Evolutionary conservation across 30 jellyfish, hydroid and myxozoan species (phyloP), one percentile per base, ranked within the genome.

Genomic region (Haliclystus octoradiatus): DNA sequence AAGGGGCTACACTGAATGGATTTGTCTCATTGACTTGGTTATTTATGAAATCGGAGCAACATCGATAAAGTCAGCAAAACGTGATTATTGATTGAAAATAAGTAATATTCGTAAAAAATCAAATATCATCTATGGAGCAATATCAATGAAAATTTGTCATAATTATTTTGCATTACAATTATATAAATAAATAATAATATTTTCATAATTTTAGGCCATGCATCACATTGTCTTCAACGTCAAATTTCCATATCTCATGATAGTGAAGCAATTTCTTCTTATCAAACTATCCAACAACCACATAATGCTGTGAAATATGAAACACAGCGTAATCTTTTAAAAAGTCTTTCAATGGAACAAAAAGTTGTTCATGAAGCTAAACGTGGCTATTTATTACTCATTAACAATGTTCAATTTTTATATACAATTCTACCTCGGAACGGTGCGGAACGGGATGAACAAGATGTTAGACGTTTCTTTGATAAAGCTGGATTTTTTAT

Each of bases 381-480:
- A 52, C 46, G 57, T 9, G 93, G 93, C 9, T 80, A 40, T 35
- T 35, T 80, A 63, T 40, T 72, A 22, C 53, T 73, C 40, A 50
- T 81, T 24, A 74, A 72, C 52, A 71, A 66, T 49, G 74, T 73
- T 22, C 51, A 75, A 68, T 81, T 81, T 60, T 51, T 32, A 0
- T 53, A 35, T 47, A 50, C 49, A 1, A 2, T 33, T 28, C 31
- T 1, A 15, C 77, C 88, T 1, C 73, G 94, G 64, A 70, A 73
- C 71, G 89, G 82, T 14, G 80, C 94, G 2, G 68, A 31, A 28
- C 78, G 70, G 25, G 94, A 81, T 30, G 88, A 64, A 19, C 52
- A 32, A 3, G 60, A 50, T 27, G 60, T 73, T 57, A 14, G 28
- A 62, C 33, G 28, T 32, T 15, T 71, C 35, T 81, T 81, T 52